A percentile compares a stretch with the other conserved stretches of the same genome.
Conservation (phyloP, 2,888 invertebrate genomes). For the Leptura quadrifasciata region DNA sequence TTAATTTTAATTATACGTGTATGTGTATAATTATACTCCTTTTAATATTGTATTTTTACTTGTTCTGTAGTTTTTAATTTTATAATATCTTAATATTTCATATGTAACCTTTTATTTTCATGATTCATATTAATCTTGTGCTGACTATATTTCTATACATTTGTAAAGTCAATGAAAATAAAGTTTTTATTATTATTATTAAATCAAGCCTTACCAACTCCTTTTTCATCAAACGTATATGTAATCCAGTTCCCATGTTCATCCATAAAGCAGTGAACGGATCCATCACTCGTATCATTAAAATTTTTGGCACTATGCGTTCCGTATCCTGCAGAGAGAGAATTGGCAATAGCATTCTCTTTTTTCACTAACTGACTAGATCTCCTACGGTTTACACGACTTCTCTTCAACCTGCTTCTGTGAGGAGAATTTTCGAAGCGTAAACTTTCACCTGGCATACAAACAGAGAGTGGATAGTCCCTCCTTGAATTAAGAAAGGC, state of each 20-base stretch:
- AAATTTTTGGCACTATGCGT: conserved; percentile 87
- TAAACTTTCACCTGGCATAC: conserved; percentile 68
- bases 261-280: conserved; percentile 90
- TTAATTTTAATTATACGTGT: no score
- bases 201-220: conserved; percentile 74
- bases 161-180: no score
- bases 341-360: conserved; percentile 71
- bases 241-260: conserved; percentile 92
- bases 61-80: no score
- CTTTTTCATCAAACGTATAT: conserved; percentile 89
- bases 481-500: conserved; percentile 80
- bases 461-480: conserved; percentile 75
- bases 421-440: conserved; percentile 54
- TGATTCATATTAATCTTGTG: no score
- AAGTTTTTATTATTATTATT: no score
- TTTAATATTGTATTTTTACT: no score
- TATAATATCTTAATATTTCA: no score
- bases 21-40: no score
- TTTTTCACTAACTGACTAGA: conserved; percentile 57
- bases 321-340: conserved; percentile 72
- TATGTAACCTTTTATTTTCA: no score
- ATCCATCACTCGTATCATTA: conserved; percentile 88
- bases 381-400: conserved; percentile 52
- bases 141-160: no score
- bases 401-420: conserved; percentile 57